A percentile compares a stretch with the other conserved stretches of the same genome.
These are phyloP conservation scores for Leptopilina myrica DNA, from an alignment of 2,888 invertebrate genomes.

Conservation along the genomic window DNA sequence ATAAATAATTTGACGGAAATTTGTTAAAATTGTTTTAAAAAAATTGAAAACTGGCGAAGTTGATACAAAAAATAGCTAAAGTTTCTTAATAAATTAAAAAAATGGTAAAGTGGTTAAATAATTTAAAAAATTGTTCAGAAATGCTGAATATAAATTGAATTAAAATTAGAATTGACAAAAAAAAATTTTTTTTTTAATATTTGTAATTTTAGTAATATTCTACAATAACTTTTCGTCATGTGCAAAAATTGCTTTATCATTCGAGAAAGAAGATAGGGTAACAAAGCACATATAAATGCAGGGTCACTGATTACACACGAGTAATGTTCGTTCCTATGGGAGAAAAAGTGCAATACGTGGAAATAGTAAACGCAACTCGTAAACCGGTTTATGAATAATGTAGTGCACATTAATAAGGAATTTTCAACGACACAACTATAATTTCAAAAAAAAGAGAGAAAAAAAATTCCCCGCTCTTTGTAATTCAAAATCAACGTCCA, in stretches of 20 bases:
- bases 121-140: too few species aligned
- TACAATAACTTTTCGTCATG: neutral
- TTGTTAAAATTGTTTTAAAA: too few species aligned
- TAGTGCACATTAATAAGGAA: constrained; percentile 34
- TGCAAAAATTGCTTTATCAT: neutral
- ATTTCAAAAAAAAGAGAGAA: constrained; percentile 13
- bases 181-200: too few species aligned
- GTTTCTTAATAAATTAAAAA: too few species aligned
- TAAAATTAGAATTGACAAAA: too few species aligned
- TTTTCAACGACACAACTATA: constrained; percentile 33
- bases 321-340: constrained; percentile 31
- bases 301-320: constrained; percentile 34
- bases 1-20: too few species aligned
- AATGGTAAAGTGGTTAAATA: too few species aligned
- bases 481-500: neutral
- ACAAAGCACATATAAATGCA: constrained; percentile 33
- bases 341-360: constrained; percentile 36
- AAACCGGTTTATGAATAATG: constrained; percentile 41
- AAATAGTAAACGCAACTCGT: constrained; percentile 33
- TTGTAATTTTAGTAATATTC: neutral
- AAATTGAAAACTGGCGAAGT: too few species aligned
- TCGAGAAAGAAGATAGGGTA: constrained; percentile 23
- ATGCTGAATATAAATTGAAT: too few species aligned
- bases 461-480: neutral
- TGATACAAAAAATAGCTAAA: too few species aligned